These are phyloP conservation scores for Netelia virgata DNA, from an alignment of 2,888 invertebrate species.

Conservation along the genomic window DNA sequence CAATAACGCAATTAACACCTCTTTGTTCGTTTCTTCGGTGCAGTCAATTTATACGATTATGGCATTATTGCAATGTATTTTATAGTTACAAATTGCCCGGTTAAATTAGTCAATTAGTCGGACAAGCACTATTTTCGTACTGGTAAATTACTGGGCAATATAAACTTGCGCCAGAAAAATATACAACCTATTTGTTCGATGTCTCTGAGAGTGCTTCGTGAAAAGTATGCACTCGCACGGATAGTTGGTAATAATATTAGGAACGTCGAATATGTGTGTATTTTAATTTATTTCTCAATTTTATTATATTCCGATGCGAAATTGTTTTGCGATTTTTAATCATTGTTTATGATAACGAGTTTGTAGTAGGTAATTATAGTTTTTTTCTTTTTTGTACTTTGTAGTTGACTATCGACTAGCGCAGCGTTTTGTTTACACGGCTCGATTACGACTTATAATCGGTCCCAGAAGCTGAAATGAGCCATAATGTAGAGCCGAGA, in stretches of 20 bases:
- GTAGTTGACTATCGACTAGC: not conserved
- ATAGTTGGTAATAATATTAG: no score
- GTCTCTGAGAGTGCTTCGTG: not conserved
- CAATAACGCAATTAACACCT: slow-evolving; percentile 84
- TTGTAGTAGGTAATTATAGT: not conserved
- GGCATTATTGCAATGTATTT: slow-evolving; percentile 11
- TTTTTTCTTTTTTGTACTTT: not conserved
- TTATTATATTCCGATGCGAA: slow-evolving; percentile 2
- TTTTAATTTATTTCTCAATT: no score
- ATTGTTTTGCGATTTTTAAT: slow-evolving; percentile 11
- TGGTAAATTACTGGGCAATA: not conserved
- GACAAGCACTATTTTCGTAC: not conserved
- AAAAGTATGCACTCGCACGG: no score
- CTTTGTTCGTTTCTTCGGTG: slow-evolving; percentile 74
- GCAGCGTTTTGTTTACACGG: slow-evolving; percentile 73
- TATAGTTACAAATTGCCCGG: not conserved
- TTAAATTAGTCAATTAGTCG: slow-evolving; percentile 4
- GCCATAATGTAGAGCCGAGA: slow-evolving; percentile 78
- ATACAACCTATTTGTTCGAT: not conserved
- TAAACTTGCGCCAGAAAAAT: not conserved
- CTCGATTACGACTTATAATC: slow-evolving; percentile 78
- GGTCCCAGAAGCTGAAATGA: slow-evolving; percentile 76
- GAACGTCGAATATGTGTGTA: no score
- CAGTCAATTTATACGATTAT: slow-evolving; percentile 28
- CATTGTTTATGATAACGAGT: not conserved